phyloP scores from a whole-genome alignment of 1,140 invertebrate species.

The Drosophila watanabei region DNA sequence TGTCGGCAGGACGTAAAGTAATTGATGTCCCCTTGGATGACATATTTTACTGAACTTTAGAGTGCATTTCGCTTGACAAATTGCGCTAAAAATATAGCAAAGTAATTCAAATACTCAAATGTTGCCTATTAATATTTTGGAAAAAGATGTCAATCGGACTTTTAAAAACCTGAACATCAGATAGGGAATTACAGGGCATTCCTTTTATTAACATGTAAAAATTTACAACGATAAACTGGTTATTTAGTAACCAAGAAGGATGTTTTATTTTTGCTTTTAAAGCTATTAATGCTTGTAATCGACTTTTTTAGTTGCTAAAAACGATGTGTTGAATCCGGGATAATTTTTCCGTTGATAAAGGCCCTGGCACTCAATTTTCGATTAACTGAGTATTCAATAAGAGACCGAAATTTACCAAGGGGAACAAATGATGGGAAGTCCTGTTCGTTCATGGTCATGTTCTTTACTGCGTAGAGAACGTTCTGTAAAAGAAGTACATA shows the following conservation, averaged over 20 bases:
- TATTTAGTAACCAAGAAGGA: neutral
- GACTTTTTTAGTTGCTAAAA: too few relatives aligned
- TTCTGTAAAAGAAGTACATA: conserved; percentile 15
- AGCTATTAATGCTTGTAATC: too few relatives aligned
- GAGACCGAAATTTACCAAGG: conserved; percentile 29
- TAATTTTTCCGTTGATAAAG: conserved; percentile 8
- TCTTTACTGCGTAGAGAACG: conserved; percentile 26
- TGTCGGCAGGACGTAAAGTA: conserved; percentile 33
- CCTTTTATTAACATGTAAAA: neutral
- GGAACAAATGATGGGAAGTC: conserved; percentile 51
- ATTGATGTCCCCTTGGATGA: conserved; percentile 30
- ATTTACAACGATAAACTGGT: neutral
- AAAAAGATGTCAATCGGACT: too few relatives aligned
- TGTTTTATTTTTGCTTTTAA: too few relatives aligned
- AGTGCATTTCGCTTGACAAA: conserved; percentile 18
- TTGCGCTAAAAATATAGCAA: neutral
- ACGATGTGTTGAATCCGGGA: neutral
- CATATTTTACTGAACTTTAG: conserved; percentile 12
- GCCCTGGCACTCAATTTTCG: conserved; percentile 16
- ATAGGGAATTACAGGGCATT: neutral
- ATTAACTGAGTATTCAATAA: conserved; percentile 23
- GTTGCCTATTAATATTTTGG: neutral
- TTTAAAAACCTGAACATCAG: neutral
- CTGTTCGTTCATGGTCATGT: conserved; percentile 42
- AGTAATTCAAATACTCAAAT: neutral